A percentile compares a stretch with the other conserved stretches of the same genome.
Evolutionary conservation across 2,113 vertebrate species (phyloP).

Genomic region (Manacus vitellinus): DNA sequence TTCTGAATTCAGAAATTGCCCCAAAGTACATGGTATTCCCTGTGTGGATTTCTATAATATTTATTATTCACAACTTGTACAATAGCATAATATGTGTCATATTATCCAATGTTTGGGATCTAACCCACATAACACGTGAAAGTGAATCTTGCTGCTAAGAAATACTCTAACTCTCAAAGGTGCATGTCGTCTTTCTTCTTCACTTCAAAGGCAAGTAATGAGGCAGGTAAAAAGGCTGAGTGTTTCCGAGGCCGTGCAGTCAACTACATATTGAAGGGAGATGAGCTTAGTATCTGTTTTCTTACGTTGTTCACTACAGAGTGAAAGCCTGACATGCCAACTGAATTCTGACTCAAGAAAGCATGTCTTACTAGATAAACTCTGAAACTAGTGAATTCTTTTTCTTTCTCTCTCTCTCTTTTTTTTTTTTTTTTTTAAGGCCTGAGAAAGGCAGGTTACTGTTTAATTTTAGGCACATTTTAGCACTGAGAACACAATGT

Average conservation of each 20-base stretch:
- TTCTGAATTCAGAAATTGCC: slow-evolving; percentile 9
- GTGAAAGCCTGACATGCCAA: background rate
- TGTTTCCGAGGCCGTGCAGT: background rate
- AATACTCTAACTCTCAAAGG: slow-evolving; percentile 14
- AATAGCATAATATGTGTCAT: background rate
- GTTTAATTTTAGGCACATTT: background rate
- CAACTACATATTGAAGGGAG: background rate
- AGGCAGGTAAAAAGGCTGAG: background rate
- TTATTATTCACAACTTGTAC: slow-evolving; percentile 25
- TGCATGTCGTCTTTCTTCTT: slow-evolving; percentile 14
- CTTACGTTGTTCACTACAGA: background rate
- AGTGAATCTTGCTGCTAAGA: slow-evolving; percentile 12
- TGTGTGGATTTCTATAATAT: background rate
- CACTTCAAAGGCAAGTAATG: slow-evolving; percentile 46
- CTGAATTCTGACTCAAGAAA: background rate
- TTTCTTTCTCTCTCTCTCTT: no score
- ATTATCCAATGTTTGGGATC: background rate
- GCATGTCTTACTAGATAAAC: background rate
- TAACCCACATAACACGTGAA: slow-evolving; percentile 13
- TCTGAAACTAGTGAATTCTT: background rate
- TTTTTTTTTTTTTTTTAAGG: rapidly evolving
- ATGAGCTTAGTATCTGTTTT: background rate
- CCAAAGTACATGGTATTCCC: background rate
- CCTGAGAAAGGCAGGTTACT: background rate
- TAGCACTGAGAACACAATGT: background rate